Percentiles rank a stretch among this genome's conserved stretches.
Conservation (phyloP, 1,140 invertebrate genomes). For the Bombus picipes region DNA sequence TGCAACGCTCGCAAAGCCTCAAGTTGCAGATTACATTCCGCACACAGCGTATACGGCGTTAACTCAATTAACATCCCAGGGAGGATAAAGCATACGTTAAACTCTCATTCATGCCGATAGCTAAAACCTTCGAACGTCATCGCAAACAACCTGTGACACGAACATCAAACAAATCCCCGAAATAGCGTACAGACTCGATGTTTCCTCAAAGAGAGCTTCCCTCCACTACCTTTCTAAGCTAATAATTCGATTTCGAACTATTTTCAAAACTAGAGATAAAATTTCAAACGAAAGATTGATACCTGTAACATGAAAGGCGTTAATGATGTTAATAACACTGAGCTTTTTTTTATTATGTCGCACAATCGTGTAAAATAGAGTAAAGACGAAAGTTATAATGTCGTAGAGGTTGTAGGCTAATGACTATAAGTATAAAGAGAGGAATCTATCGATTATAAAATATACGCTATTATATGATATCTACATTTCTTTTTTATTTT, state of each 20-base stretch:
- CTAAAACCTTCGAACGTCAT: constrained; percentile 66
- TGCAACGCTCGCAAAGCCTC: constrained; percentile 32
- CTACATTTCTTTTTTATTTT: background rate
- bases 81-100: constrained; percentile 69
- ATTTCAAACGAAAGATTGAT: too few species aligned
- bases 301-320: too few species aligned
- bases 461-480: too few species aligned
- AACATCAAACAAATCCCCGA: constrained; percentile 17
- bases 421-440: too few species aligned
- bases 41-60: constrained; percentile 56
- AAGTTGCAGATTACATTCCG: constrained; percentile 59
- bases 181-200: background rate
- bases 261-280: background rate
- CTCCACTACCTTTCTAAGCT: background rate
- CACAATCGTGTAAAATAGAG: too few species aligned
- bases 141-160: constrained; percentile 25
- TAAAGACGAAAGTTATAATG: too few species aligned
- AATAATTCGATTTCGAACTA: background rate
- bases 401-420: too few species aligned
- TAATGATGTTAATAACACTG: too few species aligned
- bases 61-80: constrained; percentile 68
- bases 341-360: too few species aligned
- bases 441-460: too few species aligned
- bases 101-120: constrained; percentile 66
- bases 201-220: background rate